Conservation (phyloP, 1,140 invertebrate genomes). For the Diabrotica virgifera region DNA sequence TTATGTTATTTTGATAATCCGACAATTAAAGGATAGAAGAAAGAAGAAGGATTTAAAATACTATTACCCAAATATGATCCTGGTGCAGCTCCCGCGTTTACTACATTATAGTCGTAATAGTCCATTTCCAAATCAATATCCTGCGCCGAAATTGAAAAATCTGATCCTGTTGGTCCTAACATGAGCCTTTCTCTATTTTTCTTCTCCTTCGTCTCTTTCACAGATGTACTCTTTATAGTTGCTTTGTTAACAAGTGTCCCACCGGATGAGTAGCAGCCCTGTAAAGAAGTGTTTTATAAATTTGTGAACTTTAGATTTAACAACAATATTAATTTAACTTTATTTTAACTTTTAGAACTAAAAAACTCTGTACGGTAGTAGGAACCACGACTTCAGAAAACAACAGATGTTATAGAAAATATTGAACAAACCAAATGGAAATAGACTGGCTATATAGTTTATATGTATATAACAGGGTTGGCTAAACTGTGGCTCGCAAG, state of each 20-base stretch:
- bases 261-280: conserved; percentile 70
- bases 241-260: conserved; percentile 58
- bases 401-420: too few relatives aligned
- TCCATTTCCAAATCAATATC: conserved; percentile 78
- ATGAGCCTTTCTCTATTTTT: conserved; percentile 68
- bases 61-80: conserved; percentile 54
- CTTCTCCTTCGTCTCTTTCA: conserved; percentile 76
- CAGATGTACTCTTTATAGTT: conserved; percentile 60
- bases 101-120: conserved; percentile 86
- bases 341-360: background rate
- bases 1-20: too few relatives aligned
- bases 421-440: too few relatives aligned
- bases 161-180: conserved; percentile 62
- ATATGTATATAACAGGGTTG: too few relatives aligned
- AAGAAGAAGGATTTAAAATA: too few relatives aligned
- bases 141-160: conserved; percentile 70
- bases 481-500: too few relatives aligned
- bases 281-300: conserved; percentile 27
- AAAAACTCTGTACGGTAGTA: too few relatives aligned
- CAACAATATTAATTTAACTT: background rate
- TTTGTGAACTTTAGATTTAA: background rate
- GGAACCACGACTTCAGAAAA: too few relatives aligned
- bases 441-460: too few relatives aligned
- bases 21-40: too few relatives aligned
- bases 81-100: conserved; percentile 73